Evolutionary conservation across 2,888 invertebrate genomes (phyloP).

Genomic region (Mylabris sibirica): DNA sequence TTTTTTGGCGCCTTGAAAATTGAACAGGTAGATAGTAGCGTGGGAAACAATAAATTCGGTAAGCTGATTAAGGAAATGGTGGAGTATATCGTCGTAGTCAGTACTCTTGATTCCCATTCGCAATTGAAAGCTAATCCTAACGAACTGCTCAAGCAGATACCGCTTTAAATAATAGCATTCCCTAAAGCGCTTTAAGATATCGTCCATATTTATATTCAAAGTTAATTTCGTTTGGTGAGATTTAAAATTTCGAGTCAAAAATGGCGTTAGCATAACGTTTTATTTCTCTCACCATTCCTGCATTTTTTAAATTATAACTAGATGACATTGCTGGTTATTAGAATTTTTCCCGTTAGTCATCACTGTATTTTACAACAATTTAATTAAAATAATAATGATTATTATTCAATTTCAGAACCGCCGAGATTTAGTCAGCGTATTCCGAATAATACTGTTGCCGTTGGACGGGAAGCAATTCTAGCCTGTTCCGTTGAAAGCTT

Average conservation of each 20-base stretch:
- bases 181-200: conserved; percentile 46
- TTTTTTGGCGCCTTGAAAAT: conserved; percentile 1
- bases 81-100: conserved; percentile 41
- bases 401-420: conserved; percentile 66
- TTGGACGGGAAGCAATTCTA: conserved; percentile 83
- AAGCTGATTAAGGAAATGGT: conserved; percentile 48
- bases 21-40: conserved; percentile 43
- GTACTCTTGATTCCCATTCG: conserved; percentile 40
- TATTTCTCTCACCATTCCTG: neutral
- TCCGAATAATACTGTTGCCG: conserved; percentile 81
- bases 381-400: neutral
- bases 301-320: neutral
- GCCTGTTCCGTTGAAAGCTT: conserved; percentile 85
- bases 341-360: neutral
- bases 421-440: conserved; percentile 85
- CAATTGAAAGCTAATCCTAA: conserved; percentile 52
- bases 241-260: conserved; percentile 40
- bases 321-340: neutral
- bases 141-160: conserved; percentile 51
- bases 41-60: conserved; percentile 52
- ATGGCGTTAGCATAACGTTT: neutral
- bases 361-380: neutral
- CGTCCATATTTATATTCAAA: conserved; percentile 50
- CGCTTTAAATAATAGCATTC: conserved; percentile 50
- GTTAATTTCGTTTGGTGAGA: conserved; percentile 47